A percentile compares a stretch with the other conserved stretches of the same genome.
phyloP scores from a whole-genome alignment of 2,113 vertebrate genomes.

The Gadus macrocephalus region DNA sequence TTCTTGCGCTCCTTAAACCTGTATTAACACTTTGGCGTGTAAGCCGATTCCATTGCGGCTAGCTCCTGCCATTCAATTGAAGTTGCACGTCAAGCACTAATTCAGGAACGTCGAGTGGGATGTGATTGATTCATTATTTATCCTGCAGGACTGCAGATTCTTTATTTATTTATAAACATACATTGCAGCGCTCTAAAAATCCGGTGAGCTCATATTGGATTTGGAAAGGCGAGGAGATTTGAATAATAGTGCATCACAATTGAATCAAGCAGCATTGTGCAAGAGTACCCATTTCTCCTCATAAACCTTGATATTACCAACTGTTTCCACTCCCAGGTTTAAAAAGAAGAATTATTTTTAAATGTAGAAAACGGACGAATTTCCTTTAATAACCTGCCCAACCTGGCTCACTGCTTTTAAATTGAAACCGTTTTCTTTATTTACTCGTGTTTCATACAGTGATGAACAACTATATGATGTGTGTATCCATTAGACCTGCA shows the following conservation, averaged over 20 bases:
- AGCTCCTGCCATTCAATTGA: conserved; percentile 40
- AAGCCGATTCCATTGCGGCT: conserved; percentile 15
- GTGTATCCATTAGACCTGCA: conserved; percentile 4
- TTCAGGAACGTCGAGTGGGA: conserved; percentile 43
- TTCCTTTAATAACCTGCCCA: neutral
- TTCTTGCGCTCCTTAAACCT: conserved; percentile 4
- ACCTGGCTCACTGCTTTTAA: neutral
- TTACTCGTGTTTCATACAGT: conserved; percentile 7
- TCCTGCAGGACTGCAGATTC: conserved; percentile 21
- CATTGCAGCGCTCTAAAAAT: conserved; percentile 26
- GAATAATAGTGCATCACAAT: conserved; percentile 16
- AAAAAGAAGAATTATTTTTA: neutral
- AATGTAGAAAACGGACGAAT: neutral
- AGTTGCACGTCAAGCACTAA: conserved; percentile 36
- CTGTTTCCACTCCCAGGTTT: neutral
- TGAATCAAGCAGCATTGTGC: conserved; percentile 26
- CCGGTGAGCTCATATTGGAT: conserved; percentile 23
- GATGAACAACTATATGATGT: neutral
- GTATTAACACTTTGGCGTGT: conserved; percentile 20
- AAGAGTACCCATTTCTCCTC: neutral
- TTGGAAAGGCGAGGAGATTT: conserved; percentile 16
- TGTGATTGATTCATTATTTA: conserved; percentile 41
- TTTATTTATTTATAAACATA: conserved; percentile 31
- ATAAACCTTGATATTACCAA: conserved; percentile 2
- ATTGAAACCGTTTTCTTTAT: neutral